Evolutionary conservation across 2,113 vertebrate genomes (phyloP), one percentile per base, ranked within the genome.

Genomic region (Lethenteron reissneri): DNA sequence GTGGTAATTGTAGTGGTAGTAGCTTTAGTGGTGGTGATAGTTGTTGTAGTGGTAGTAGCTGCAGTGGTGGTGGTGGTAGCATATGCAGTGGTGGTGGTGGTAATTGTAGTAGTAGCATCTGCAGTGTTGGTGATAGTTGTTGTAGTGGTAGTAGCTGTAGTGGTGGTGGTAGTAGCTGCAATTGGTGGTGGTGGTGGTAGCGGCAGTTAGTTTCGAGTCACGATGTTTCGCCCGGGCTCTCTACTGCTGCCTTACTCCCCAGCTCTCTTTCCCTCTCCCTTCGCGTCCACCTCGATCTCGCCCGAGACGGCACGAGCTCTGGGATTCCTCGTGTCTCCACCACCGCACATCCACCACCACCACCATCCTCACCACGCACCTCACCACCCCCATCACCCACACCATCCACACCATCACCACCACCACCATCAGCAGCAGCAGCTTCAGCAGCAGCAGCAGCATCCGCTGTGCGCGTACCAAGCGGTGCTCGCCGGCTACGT

Each of bases 401-500:
- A 17, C 25, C 25, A 10, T 25, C n/a, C 25, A 25, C 64, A 17
- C 64, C 25, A 25, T 11, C n/a, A 15, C 14, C 60, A 15, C 21
- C 21, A 15, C 9, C 64, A 17, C 64, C 64, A n/a, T 11, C 25
- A 25, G n/a, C 25, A 21, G 15, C 64, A 17, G 41, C 25, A 17
- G 64, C 64, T 17, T 68, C 64, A 68, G 10, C 64, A 68, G 9
- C 64, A 15, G 15, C 62, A n/a, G 64, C 64, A n/a, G 64, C 8
- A 25, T n/a, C 64, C 11, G 8, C 11, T 68, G 64, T 68, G 64
- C 11, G 64, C 64, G 11, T 68, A 68, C 80, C 84, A 84, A 2
- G 83, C 84, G 73, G 76, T 85, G 12, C 76, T 86, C 71, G 83
- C 83, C 74, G 81, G 75, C 77, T 84, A 81, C 74, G 77, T 83